Base-by-base conservation (phyloP, 2,113 vertebrate species). In the Hemicordylus capensis region DNA sequence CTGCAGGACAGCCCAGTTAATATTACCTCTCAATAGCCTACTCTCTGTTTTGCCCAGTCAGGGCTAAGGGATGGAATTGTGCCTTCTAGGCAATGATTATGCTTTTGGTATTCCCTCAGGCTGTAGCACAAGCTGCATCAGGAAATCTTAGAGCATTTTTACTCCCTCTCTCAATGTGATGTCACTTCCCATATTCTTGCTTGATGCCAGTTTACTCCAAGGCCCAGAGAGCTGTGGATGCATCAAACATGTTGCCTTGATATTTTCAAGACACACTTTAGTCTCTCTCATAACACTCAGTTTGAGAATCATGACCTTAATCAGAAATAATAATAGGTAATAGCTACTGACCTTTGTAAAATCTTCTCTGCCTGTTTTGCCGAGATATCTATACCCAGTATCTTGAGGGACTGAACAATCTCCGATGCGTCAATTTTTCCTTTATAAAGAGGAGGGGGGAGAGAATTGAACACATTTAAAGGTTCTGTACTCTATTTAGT, bases 351-450 rank as follows among this genome's bases (percentile, higher is more conserved):
- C 98, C 98, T 99, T 89, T 97, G 95, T 67, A 99, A 92, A 90
- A 99, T 98, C 92, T 96, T 97, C 87, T 91, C 88, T 44, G 98
- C 97, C 73, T 98, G 96, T 75, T 97, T 93, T 92, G 93, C 95
- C 89, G 96, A 97, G 96, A 99, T 93, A 64, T 92, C 91, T 85
- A 98, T 95, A 81, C 98, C 98, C 92, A 98, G 14, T 84, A 97
- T 96, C 93, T 96, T 95, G 66, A 99, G 97, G 69, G 97, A 97
- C 95, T 98, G 97, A 83, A 98, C 97, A 93, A 99, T 97, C 94
- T 99, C 98, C 20, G 97, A 96, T 80, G 97, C 95, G 85, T 99
- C 98, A 88, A 98, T 98, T 93, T 95, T 96, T 44, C 98, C 98
- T 99, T 93, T 91, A 89, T 82, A 90, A 80, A 93, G 89, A 92